A percentile compares a stretch with the other conserved stretches of the same genome.
These are phyloP conservation scores for Rhodophaea formosa DNA, from an alignment of 2,888 invertebrate genomes.

Conservation along the genomic window DNA sequence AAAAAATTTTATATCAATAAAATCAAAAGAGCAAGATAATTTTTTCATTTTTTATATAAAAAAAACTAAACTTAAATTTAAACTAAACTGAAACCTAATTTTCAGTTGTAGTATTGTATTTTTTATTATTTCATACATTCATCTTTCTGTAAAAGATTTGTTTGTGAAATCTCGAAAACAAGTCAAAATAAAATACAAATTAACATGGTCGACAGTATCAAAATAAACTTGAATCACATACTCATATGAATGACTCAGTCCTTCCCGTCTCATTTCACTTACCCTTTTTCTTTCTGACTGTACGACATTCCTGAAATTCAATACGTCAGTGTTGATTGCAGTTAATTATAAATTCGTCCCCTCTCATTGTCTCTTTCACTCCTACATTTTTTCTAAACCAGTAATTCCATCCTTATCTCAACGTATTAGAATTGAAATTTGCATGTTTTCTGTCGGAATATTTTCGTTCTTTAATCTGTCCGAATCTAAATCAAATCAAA, in stretches of 20 bases:
- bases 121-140: no score
- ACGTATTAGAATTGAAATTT: conserved; percentile 34
- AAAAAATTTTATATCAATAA: no score
- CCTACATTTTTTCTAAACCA: background rate
- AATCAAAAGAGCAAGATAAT: no score
- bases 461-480: conserved; percentile 62
- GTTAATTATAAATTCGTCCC: conserved; percentile 80
- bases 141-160: no score
- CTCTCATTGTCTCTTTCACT: conserved; percentile 73
- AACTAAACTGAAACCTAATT: no score
- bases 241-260: background rate
- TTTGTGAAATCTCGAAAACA: no score
- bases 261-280: background rate
- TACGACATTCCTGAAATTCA: conserved; percentile 74
- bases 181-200: no score
- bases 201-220: no score
- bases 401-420: conserved; percentile 19
- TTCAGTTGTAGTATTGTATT: no score
- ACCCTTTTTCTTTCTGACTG: conserved; percentile 41
- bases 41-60: no score
- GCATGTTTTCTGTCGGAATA: conserved; percentile 21
- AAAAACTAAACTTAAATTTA: no score
- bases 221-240: background rate
- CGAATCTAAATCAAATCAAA: conserved; percentile 71
- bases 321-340: conserved; percentile 81